Base-by-base conservation (phyloP, 1,140 invertebrate species). In the Panagrolaimus sp. region DNA sequence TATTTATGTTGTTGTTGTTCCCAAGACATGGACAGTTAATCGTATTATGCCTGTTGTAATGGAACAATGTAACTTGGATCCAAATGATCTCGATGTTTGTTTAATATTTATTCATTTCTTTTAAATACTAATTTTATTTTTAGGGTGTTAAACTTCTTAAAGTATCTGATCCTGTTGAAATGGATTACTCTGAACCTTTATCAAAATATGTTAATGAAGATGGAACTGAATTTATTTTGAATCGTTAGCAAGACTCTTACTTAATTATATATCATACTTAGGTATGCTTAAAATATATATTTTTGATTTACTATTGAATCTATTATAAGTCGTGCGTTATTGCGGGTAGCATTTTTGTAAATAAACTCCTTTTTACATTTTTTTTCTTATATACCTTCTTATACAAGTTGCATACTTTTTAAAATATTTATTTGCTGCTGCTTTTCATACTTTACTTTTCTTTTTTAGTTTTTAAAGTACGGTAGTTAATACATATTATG, bases 31-130 rank as follows among this genome's bases (percentile, higher is more conserved):
- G 51, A 57, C 51, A 2, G 51, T 57, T 16, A 57, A 57, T 13
- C 51, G 27, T 57, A 27, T 27, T 57, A 25, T 57, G 51, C 20
- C 51, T 23, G 11, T 27, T 11, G n/a, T 57, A 20, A 8, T 57
- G 8, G 51, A 57, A 27, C 51, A 57, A 20, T 57, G 51, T 27
- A 57, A 57, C 8, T 57, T 57, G 51, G 51, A 13, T 23, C 20
- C 14, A 11, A 27, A 20, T 20, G 27, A 57, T 23, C 27, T 27
- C 9, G 51, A 27, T 57, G 51, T 11, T 57, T 27, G 20, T 13
- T 25, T 57, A 20, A 11, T 5, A 4, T 57, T 27, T 1, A 14
- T 16, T 13, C n/a, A 14, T 27, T 14, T 13, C 31, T 38, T 38
- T 38, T 38, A 38, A 38, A 4, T 2, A 38, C 2, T 38, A 38